Base-by-base conservation (phyloP, 2,888 invertebrate genomes). In the Pinctada fucata region DNA sequence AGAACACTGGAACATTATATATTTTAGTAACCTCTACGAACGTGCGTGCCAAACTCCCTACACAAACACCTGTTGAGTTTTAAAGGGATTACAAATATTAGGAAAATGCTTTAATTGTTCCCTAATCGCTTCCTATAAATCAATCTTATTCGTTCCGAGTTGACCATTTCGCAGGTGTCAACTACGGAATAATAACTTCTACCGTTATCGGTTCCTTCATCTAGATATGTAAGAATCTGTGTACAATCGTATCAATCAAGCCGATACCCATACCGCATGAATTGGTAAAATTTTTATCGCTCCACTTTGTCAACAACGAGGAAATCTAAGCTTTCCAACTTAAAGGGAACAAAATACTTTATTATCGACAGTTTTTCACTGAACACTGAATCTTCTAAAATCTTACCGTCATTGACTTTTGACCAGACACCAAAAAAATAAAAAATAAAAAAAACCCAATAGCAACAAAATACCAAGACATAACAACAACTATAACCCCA, bases 91-190 rank as follows among this genome's bases (percentile, higher is more conserved):
- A 58, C 58, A 10, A 58, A 58, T 13, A 6, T 6, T 6, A 58
- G 58, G 6, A 58, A 58, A 58, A 58, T 58, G 13, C 58, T 58
- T 58, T 58, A 58, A 58, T 58, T 58, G 58, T 58, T 58, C 58
- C 8, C 58, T 58, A 58, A 58, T 58, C 58, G 58, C 6, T 58
- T 58, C 13, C 58, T 6, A 58, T 58, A 58, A 58, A 58, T 58
- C 58, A 58, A 10, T 58, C 13, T 58, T 13, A 58, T 58, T 58
- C 58, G 13, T 58, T 58, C 13, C 58, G 13, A 58, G 58, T 58
- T 58, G 58, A 58, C 58, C 58, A 13, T 58, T 58, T 58, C 58
- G 58, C 58, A 58, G 58, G 58, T 58, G 58, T 58, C 58, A 58
- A 58, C 58, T 58, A 58, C 58, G 58, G 58, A 58, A 58, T 58